Evolutionary conservation across 2,888 invertebrate genomes (phyloP).

Genomic region (Hirtodrosophila confusa): DNA sequence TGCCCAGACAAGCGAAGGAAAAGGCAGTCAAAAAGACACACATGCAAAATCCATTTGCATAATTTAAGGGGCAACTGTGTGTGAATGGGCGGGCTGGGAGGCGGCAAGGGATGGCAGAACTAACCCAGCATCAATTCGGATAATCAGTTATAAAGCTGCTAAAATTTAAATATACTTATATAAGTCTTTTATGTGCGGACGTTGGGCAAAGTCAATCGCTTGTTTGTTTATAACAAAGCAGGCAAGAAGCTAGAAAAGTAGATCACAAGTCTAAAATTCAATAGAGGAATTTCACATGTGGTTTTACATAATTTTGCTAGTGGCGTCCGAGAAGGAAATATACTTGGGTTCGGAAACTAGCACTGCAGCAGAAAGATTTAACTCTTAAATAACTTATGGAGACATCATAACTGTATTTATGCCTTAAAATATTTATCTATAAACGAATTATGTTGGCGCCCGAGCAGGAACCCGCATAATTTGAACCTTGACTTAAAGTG

Average conservation of each 20-base stretch:
- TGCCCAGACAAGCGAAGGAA: neutral
- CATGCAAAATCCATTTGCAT: constrained; percentile 45
- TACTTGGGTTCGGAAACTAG: no score
- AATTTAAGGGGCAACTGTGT: constrained; percentile 27
- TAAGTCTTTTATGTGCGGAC: constrained; percentile 29
- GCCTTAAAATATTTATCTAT: neutral
- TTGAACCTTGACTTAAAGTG: no score
- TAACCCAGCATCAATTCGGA: constrained; percentile 27
- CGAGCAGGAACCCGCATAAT: constrained; percentile 2
- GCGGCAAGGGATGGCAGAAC: constrained; percentile 24
- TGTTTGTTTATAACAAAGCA: constrained; percentile 16
- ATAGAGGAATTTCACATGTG: no score
- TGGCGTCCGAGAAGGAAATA: no score
- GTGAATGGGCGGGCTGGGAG: neutral
- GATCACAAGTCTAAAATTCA: neutral
- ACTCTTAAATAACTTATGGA: no score
- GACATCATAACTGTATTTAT: no score
- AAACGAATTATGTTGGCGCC: constrained; percentile 20
- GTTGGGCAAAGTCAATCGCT: constrained; percentile 40
- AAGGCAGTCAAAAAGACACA: constrained; percentile 14
- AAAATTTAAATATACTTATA: constrained; percentile 37
- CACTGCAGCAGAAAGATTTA: no score
- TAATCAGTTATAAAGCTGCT: constrained; percentile 51
- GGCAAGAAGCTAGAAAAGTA: constrained; percentile 1
- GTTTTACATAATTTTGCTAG: no score